Base-by-base conservation (phyloP, 2,113 vertebrate genomes). In the Delphinapterus leucas region DNA sequence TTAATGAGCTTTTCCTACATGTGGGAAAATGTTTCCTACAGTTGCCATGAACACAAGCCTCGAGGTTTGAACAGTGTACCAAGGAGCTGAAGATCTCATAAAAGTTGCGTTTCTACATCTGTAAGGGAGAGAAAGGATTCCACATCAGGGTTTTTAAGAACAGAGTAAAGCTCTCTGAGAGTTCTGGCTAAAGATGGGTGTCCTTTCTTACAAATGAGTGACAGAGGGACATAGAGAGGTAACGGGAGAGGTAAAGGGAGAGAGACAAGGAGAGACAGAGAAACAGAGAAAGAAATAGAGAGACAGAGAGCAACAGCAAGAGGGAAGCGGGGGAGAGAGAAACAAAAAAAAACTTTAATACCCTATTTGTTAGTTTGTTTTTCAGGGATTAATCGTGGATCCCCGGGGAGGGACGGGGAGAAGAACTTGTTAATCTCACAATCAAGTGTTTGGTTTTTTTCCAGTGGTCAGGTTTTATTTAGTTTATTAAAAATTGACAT, bases 131-230 rank as follows among this genome's bases (percentile, higher is more conserved):
- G 63, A 18, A 41, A 5, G 28, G 6, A 13, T 20, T 10, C 49
- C 0, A 0, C 4, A 10, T 9, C 26, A 18, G 68, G 8, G 44
- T 0, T 0, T 68, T 44, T 47, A 23, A 38, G 26, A n/a, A 6
- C 21, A 2, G 26, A 38, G 20, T 6, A 5, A 9, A 44, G 67
- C 13, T 60, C 47, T 67, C 53, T 67, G 79, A 4, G 33, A n/a
- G 80, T 25, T 23, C 28, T 31, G 17, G 9, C 12, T 8, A 2
- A 4, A 82, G 68, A 9, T 15, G 53, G 63, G 28, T 8, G 0
- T 13, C n/a, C 23, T 67, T 3, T 31, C 15, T 44, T 18, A 26
- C 3, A 4, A 33, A 49, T 5, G 38, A 49, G n/a, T 67, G 11
- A 3, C 4, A 2, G 0, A 31, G 23, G 8, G 41, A 26, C 5